phyloP scores from a whole-genome alignment of 1,140 invertebrate species.

The Trichomalopsis sarcophagae region DNA sequence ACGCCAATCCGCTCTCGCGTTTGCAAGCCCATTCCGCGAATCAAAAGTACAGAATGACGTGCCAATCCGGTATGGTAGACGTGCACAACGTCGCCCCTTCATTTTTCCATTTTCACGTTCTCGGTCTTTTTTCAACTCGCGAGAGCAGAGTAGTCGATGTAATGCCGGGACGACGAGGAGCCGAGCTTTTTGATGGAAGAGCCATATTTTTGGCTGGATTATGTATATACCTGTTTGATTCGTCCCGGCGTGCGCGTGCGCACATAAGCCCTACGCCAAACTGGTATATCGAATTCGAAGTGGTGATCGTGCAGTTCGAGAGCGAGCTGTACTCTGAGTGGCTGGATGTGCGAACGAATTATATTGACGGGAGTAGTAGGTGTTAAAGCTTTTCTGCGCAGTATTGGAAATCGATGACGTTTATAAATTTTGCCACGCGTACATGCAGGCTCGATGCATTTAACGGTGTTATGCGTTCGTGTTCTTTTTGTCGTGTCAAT shows the following conservation, averaged over 20 bases:
- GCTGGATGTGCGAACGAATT: too few species aligned
- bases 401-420: too few species aligned
- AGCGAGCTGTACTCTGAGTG: too few species aligned
- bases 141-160: neutral
- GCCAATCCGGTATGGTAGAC: neutral
- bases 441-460: too few species aligned
- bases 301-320: too few species aligned
- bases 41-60: neutral
- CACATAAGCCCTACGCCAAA: neutral
- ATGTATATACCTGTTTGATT: neutral
- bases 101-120: neutral
- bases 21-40: conserved; percentile 44
- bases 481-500: too few species aligned
- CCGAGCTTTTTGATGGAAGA: neutral
- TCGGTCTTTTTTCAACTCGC: neutral
- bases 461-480: too few species aligned
- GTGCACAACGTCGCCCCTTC: neutral
- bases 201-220: neutral
- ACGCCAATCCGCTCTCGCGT: conserved; percentile 35
- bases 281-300: neutral
- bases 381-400: too few species aligned
- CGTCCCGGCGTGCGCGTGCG: too few species aligned
- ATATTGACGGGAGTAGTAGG: too few species aligned
- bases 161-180: neutral
- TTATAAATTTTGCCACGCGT: too few species aligned